Percentiles rank a stretch among this genome's conserved stretches.
phyloP scores from a whole-genome alignment of 2,888 invertebrate species.

The Dysmachus trigonus region DNA sequence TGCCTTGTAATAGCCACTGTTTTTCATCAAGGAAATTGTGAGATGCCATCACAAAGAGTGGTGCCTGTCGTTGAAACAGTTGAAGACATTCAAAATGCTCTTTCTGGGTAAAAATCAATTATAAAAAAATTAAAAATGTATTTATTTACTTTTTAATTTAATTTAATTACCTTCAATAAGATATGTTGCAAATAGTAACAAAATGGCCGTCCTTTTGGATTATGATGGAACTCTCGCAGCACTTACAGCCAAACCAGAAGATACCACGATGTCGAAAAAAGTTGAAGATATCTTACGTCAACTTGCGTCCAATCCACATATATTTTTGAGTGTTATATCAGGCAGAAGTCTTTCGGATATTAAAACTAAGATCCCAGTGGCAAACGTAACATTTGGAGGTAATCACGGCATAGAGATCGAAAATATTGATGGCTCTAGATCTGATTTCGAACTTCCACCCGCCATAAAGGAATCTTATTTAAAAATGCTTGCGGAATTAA shows the following conservation, averaged over 20 bases:
- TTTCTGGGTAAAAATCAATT: conserved; percentile 58
- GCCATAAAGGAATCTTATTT: conserved; percentile 72
- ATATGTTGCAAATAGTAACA: conserved; percentile 68
- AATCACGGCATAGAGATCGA: conserved; percentile 80
- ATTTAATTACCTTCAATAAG: conserved; percentile 50
- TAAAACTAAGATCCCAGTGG: conserved; percentile 69
- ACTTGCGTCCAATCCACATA: conserved; percentile 73
- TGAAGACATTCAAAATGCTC: conserved; percentile 58
- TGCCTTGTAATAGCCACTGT: background rate
- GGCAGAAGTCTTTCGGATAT: conserved; percentile 77
- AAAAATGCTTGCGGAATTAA: conserved; percentile 71
- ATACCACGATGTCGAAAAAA: conserved; percentile 73
- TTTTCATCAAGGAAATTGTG: background rate
- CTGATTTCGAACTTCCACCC: conserved; percentile 75
- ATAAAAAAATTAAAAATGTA: background rate
- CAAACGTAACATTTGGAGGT: conserved; percentile 74
- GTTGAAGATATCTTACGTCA: conserved; percentile 72
- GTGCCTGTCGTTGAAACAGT: conserved; percentile 55
- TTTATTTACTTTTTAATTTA: background rate
- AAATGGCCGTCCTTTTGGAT: conserved; percentile 75
- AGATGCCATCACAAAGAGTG: background rate
- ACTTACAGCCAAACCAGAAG: conserved; percentile 75
- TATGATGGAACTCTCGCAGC: conserved; percentile 81
- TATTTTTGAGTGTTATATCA: conserved; percentile 76
- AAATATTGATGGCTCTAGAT: conserved; percentile 76